Evolutionary conservation across 2,113 vertebrate genomes (phyloP).

Genomic region (Setophaga petechia): DNA sequence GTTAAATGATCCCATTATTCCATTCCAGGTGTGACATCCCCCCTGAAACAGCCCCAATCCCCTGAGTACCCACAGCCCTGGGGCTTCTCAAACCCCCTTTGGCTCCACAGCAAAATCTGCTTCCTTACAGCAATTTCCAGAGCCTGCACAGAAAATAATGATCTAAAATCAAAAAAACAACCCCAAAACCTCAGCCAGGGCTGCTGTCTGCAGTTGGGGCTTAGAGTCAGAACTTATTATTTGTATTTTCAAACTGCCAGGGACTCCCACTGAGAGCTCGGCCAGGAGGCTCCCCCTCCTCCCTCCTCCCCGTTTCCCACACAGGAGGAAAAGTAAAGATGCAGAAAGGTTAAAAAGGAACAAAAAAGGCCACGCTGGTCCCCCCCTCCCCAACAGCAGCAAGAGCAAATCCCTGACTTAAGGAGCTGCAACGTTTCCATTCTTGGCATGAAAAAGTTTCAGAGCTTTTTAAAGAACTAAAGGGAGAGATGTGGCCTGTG

Average conservation of each 20-base stretch:
- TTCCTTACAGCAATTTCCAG: neutral
- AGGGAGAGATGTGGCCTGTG: neutral
- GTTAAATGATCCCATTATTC: neutral
- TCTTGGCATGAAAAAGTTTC: neutral
- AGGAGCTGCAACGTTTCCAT: neutral
- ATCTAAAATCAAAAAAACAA: neutral
- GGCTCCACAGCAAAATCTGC: neutral
- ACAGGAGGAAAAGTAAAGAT: neutral
- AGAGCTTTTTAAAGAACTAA: neutral
- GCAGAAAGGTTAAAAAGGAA: constrained; percentile 3
- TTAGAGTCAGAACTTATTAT: constrained; percentile 45
- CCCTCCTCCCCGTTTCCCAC: neutral
- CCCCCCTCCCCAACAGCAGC: too few species aligned
- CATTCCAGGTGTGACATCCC: neutral
- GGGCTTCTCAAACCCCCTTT: neutral
- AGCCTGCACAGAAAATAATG: neutral
- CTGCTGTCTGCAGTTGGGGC: constrained; percentile 13
- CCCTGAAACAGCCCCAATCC: neutral
- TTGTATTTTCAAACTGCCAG: constrained; percentile 19
- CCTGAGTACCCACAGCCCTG: neutral
- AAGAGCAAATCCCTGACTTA: neutral
- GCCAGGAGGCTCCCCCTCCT: neutral
- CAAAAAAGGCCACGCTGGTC: neutral
- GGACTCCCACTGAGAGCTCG: neutral
- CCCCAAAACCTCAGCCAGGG: accelerated